Evolutionary conservation across 2,888 invertebrate genomes (phyloP).

Genomic region (Cheilosia vulpina): DNA sequence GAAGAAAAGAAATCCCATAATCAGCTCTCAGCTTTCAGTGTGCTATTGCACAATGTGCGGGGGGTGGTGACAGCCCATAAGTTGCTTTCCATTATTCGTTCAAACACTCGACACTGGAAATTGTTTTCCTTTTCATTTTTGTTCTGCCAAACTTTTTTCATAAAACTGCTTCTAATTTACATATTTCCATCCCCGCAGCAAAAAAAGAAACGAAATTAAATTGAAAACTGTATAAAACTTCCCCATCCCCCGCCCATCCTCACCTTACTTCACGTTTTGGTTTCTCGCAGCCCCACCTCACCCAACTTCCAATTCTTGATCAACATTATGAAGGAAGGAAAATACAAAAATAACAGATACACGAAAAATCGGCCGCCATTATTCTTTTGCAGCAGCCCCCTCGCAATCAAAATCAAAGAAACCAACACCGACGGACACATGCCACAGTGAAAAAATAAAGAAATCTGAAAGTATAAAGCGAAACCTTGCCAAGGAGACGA

Average conservation of each 20-base stretch:
- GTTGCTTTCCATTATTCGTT: conserved; percentile 58
- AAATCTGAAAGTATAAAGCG: conserved; percentile 3
- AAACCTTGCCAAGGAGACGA: conserved; percentile 51
- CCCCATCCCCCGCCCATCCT: neutral
- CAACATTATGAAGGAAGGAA: conserved; percentile 17
- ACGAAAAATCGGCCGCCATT: conserved; percentile 72
- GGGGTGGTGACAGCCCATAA: conserved; percentile 22
- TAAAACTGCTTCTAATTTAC: conserved; percentile 59
- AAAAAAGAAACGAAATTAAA: conserved; percentile 37
- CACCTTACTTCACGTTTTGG: neutral
- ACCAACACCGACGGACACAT: conserved; percentile 46
- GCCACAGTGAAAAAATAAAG: conserved; percentile 20
- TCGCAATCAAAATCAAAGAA: conserved; percentile 32
- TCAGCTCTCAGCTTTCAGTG: conserved; percentile 36
- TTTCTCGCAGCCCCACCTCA: conserved; percentile 29
- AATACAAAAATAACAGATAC: conserved; percentile 49
- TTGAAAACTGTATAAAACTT: conserved; percentile 27
- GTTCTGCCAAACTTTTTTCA: neutral
- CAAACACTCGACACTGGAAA: conserved; percentile 55
- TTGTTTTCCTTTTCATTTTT: conserved; percentile 51
- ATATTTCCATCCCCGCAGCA: conserved; percentile 58
- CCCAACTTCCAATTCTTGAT: conserved; percentile 23
- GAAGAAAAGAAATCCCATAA: conserved; percentile 55
- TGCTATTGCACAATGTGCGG: too few relatives aligned
- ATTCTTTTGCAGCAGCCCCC: conserved; percentile 38